These are phyloP conservation scores for Leptopilina syphax DNA, from an alignment of 2,888 invertebrate genomes.

Conservation along the genomic window DNA sequence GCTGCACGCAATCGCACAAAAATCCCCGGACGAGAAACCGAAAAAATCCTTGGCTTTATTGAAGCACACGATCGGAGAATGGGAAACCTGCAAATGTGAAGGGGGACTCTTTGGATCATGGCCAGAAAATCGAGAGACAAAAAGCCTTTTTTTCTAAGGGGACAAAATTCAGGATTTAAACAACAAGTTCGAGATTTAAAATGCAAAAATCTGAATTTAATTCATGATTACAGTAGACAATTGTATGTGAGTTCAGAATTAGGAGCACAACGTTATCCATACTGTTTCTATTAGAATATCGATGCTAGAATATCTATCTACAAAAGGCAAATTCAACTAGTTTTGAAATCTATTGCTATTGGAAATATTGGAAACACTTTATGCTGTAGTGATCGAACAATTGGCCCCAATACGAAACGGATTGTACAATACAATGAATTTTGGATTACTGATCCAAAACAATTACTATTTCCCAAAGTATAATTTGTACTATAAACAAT, in stretches of 20 bases:
- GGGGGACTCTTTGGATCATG: slow-evolving; percentile 22
- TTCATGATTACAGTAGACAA: not conserved
- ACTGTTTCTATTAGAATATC: not conserved
- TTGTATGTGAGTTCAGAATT: not conserved
- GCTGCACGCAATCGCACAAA: slow-evolving; percentile 35
- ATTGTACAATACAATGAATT: too few species aligned
- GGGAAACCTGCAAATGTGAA: slow-evolving; percentile 30
- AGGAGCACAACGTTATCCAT: not conserved
- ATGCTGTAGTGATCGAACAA: too few species aligned
- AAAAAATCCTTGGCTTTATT: slow-evolving; percentile 38
- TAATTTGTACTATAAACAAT: too few species aligned
- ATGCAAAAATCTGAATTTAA: not conserved
- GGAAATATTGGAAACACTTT: too few species aligned
- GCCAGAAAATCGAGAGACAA: slow-evolving; percentile 30
- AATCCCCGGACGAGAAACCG: slow-evolving; percentile 27
- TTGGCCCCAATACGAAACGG: too few species aligned
- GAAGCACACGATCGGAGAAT: slow-evolving; percentile 30
- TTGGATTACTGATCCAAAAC: too few species aligned
- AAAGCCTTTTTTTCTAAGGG: not conserved
- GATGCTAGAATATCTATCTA: not conserved
- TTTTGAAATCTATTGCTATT: too few species aligned
- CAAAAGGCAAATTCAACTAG: too few species aligned
- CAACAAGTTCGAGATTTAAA: not conserved
- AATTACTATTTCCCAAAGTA: too few species aligned
- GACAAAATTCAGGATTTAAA: too few species aligned